Evolutionary conservation across 2,113 vertebrate species (phyloP).

Genomic region (Pan troglodytes): DNA sequence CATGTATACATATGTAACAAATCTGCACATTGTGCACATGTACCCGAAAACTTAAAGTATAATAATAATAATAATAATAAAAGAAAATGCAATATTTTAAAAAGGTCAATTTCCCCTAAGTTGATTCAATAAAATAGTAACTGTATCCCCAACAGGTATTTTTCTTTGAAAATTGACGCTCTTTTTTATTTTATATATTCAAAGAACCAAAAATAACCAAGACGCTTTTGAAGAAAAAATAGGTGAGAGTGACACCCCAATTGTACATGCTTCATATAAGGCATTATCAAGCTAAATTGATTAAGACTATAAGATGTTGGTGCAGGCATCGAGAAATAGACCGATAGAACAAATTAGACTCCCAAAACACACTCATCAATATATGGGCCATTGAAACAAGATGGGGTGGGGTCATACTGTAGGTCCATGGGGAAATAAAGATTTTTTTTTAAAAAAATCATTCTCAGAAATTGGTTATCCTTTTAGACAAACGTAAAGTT

Average conservation of each 20-base stretch:
- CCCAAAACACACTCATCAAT: background rate
- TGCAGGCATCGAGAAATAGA: background rate
- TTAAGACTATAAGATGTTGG: background rate
- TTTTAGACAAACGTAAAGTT: background rate
- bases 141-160: background rate
- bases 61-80: too few species aligned
- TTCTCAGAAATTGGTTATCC: background rate
- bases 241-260: background rate
- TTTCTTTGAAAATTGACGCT: background rate
- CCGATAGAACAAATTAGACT: background rate
- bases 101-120: background rate
- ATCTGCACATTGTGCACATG: too few species aligned
- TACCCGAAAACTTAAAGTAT: too few species aligned
- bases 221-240: background rate
- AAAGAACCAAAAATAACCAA: background rate
- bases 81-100: background rate
- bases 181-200: background rate
- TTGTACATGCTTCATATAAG: background rate
- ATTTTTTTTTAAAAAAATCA: background rate
- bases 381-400: background rate
- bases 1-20: too few species aligned
- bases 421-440: background rate
- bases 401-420: background rate
- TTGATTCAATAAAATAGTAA: background rate
- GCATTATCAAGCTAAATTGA: background rate